Conservation (phyloP, 1,140 invertebrate genomes). For the Brachionus paranguensis region DNA sequence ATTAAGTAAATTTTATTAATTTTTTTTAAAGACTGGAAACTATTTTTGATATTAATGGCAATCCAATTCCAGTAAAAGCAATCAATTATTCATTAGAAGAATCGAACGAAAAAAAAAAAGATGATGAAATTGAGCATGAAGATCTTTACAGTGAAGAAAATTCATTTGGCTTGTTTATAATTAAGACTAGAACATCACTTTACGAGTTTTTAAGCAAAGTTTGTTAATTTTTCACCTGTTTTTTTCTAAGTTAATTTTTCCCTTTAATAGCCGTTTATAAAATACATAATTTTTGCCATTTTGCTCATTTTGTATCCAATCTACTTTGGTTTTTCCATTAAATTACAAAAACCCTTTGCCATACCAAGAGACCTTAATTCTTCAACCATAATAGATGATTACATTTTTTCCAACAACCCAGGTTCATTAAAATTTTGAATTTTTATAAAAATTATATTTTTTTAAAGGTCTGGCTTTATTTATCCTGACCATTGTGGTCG, state of each 20-base stretch:
- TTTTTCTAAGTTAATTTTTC: background rate
- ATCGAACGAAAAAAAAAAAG: background rate
- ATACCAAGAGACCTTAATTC: background rate
- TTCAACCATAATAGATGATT: background rate
- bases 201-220: background rate
- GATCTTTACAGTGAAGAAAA: slow-evolving; percentile 1
- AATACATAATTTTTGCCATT: background rate
- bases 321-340: slow-evolving; percentile 27
- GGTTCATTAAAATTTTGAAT: background rate
- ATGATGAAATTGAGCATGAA: background rate
- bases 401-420: background rate
- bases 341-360: slow-evolving; percentile 4
- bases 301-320: background rate
- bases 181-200: background rate
- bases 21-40: background rate
- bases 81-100: background rate
- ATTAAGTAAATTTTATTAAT: background rate
- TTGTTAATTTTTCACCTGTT: background rate
- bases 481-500: background rate
- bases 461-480: background rate
- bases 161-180: background rate
- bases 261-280: background rate
- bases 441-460: background rate
- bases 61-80: background rate
- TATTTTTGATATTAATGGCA: background rate